Evolutionary conservation across 2,888 invertebrate genomes (phyloP).

Genomic region (Strigamia crassipes): DNA sequence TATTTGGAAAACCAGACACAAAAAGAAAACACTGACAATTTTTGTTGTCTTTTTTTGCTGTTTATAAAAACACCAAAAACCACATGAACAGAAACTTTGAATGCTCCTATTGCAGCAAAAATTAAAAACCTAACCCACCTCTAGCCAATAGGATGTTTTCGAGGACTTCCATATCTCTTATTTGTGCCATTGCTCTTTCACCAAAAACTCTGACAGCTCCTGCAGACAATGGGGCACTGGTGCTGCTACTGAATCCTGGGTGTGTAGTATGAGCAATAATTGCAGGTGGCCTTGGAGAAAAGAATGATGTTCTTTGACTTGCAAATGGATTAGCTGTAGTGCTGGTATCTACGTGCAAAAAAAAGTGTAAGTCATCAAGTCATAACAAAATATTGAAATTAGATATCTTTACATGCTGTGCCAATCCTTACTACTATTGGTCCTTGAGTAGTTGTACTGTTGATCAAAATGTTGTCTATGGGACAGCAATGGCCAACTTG

Average conservation of each 20-base stretch:
- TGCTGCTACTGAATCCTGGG: not conserved
- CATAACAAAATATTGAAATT: not conserved
- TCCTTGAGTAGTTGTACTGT: not conserved
- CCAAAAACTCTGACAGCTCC: constrained; percentile 23
- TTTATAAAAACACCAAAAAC: too few species aligned
- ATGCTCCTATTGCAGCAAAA: too few species aligned
- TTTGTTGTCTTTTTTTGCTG: too few species aligned
- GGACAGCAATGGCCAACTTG: not conserved
- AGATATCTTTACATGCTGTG: not conserved
- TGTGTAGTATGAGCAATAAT: not conserved
- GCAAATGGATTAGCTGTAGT: not conserved
- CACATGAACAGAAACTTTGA: too few species aligned
- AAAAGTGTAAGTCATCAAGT: not conserved
- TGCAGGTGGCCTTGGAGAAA: not conserved
- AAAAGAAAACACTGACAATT: too few species aligned
- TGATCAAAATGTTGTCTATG: not conserved
- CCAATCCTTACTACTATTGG: not conserved
- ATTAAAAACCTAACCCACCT: not conserved
- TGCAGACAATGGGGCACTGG: not conserved
- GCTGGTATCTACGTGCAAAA: not conserved
- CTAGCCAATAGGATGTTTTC: not conserved
- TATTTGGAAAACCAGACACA: too few species aligned
- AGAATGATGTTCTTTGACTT: not conserved
- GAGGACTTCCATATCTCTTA: constrained; percentile 17
- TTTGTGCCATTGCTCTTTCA: constrained; percentile 25